Conservation (phyloP, 2,113 vertebrate genomes). For the Myrmecophaga tridactyla region DNA sequence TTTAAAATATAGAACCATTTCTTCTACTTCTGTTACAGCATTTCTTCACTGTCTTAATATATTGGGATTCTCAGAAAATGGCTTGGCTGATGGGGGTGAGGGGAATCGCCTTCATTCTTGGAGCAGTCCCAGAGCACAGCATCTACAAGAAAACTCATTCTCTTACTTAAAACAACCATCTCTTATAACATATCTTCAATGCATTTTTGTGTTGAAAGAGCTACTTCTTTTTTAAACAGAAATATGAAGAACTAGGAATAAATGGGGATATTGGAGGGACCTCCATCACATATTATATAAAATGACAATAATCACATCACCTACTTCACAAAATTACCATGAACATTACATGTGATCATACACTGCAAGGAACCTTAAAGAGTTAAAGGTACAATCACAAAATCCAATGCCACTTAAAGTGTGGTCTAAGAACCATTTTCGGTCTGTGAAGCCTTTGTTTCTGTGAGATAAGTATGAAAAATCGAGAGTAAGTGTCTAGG, state of each 20-base stretch:
- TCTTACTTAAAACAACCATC: not conserved
- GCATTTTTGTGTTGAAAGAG: not conserved
- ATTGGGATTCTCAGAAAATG: not conserved
- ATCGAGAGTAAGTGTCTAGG: not conserved
- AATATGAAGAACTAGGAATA: not conserved
- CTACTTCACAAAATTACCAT: not conserved
- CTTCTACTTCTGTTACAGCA: not conserved
- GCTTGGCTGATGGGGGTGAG: not conserved
- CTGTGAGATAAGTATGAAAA: constrained; percentile 26
- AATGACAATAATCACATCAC: not conserved
- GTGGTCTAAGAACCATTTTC: not conserved
- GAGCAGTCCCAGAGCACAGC: not conserved
- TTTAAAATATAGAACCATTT: not conserved
- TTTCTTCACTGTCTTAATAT: constrained; percentile 1
- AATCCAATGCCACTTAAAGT: not conserved
- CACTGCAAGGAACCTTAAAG: not conserved
- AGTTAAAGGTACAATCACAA: not conserved
- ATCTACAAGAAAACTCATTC: not conserved
- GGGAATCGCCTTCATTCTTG: not conserved
- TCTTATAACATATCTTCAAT: not conserved
- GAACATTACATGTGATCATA: not conserved
- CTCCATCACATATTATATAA: not conserved
- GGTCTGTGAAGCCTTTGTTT: not conserved
- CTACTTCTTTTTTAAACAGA: not conserved
- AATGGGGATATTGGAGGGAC: not conserved